Evolutionary conservation across 2,888 invertebrate species (phyloP).

Genomic region (Magallana nippona): DNA sequence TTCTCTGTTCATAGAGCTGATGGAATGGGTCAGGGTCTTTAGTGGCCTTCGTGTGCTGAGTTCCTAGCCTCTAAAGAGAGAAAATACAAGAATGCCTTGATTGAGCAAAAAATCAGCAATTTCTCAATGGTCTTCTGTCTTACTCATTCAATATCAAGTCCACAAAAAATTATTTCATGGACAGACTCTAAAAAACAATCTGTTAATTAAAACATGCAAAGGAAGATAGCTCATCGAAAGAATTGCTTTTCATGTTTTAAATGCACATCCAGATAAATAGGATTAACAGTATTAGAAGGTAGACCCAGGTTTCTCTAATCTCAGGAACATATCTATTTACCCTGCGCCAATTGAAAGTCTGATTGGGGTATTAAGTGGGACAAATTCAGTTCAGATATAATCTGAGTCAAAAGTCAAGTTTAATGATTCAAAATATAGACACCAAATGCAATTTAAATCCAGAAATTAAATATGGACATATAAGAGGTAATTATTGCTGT

Average conservation of each 20-base stretch:
- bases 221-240: not conserved
- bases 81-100: not conserved
- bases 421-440: not conserved
- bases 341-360: not conserved
- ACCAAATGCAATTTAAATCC: not conserved
- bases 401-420: constrained; percentile 6
- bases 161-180: too few species aligned
- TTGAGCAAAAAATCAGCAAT: too few species aligned
- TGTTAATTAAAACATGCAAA: too few species aligned
- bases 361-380: not conserved
- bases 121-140: too few species aligned
- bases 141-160: too few species aligned
- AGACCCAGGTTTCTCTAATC: constrained; percentile 3
- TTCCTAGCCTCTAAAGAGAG: constrained; percentile 58
- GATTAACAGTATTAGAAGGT: constrained; percentile 2
- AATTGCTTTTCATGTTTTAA: not conserved
- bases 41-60: constrained; percentile 68
- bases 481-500: too few species aligned
- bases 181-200: too few species aligned
- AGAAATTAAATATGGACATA: too few species aligned
- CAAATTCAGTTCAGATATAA: not conserved
- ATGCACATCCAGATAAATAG: not conserved
- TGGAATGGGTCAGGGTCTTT: constrained; percentile 77
- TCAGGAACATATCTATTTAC: not conserved
- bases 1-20: constrained; percentile 74